These are phyloP conservation scores for Pelosia muscerda DNA, from an alignment of 2,888 invertebrate species.

Conservation along the genomic window DNA sequence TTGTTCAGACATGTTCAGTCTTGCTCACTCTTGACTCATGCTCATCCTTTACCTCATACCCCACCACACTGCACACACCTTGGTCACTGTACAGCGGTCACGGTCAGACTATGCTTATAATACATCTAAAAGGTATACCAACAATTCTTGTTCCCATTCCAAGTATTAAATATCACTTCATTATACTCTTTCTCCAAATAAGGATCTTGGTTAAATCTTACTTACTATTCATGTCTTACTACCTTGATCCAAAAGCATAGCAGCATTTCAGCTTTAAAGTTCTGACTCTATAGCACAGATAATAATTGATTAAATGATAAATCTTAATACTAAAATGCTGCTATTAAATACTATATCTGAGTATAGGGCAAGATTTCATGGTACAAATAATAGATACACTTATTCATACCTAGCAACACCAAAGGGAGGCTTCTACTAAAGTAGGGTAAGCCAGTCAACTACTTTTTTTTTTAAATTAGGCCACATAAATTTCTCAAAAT, in stretches of 20 bases:
- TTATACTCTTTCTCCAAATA: slow-evolving; percentile 33
- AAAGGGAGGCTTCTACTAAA: background rate
- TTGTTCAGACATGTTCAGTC: too few species aligned
- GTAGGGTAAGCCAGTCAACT: background rate
- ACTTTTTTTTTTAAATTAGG: background rate
- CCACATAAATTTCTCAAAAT: background rate
- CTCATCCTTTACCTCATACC: too few species aligned
- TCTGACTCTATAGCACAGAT: too few species aligned
- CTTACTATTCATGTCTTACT: slow-evolving; percentile 10
- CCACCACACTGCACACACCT: too few species aligned
- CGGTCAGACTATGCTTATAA: too few species aligned
- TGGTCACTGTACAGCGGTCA: too few species aligned
- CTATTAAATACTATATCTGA: background rate
- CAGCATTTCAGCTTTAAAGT: background rate
- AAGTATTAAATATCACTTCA: slow-evolving; percentile 50
- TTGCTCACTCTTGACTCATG: too few species aligned
- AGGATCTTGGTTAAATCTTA: slow-evolving; percentile 31
- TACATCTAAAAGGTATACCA: slow-evolving; percentile 48
- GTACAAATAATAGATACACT: background rate
- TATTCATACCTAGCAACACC: background rate
- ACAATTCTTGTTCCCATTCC: slow-evolving; percentile 53
- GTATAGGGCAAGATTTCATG: background rate
- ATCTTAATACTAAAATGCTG: background rate
- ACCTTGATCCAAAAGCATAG: background rate
- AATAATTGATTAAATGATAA: too few species aligned